Percentiles rank a stretch among this genome's conserved stretches.
Evolutionary conservation across 1,140 invertebrate genomes (phyloP).

Genomic region (Nymphalis io): DNA sequence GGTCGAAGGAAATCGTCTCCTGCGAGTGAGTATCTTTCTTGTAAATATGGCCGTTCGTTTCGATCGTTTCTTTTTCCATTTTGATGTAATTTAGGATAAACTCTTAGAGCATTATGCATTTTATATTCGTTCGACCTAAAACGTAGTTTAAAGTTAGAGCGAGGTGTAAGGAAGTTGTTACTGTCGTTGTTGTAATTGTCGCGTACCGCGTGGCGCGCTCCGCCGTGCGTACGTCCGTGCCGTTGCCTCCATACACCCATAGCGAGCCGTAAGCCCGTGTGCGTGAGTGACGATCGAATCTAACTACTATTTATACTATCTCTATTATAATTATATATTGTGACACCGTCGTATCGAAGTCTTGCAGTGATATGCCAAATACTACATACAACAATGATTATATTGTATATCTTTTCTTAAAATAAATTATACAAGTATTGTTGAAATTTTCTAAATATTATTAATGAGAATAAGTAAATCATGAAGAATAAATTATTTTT

Average conservation of each 20-base stretch:
- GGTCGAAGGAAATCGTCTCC: conserved; percentile 23
- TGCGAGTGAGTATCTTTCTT: conserved; percentile 53
- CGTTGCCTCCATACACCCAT: no score
- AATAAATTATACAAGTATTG: conserved; percentile 79
- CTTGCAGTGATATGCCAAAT: conserved; percentile 78
- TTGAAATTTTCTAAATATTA: conserved; percentile 80
- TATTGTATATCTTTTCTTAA: conserved; percentile 76
- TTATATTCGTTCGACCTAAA: conserved; percentile 71
- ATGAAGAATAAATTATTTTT: conserved; percentile 81
- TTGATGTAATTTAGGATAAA: conserved; percentile 75
- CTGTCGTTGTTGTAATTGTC: conserved; percentile 65
- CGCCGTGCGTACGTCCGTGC: no score
- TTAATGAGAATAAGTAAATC: conserved; percentile 78
- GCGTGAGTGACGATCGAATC: neutral
- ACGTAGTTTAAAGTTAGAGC: conserved; percentile 50
- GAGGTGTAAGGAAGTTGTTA: conserved; percentile 68
- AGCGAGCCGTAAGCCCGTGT: no score
- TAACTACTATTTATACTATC: conserved; percentile 37
- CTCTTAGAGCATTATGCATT: conserved; percentile 71
- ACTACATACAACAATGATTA: conserved; percentile 75
- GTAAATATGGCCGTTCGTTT: conserved; percentile 75
- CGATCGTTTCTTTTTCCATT: conserved; percentile 67
- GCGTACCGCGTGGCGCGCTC: conserved; percentile 57
- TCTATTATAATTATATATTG: conserved; percentile 42
- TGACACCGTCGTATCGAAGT: conserved; percentile 56